Base-by-base conservation (phyloP, 2,797 vertebrate species). In the Dipus sagitta region DNA sequence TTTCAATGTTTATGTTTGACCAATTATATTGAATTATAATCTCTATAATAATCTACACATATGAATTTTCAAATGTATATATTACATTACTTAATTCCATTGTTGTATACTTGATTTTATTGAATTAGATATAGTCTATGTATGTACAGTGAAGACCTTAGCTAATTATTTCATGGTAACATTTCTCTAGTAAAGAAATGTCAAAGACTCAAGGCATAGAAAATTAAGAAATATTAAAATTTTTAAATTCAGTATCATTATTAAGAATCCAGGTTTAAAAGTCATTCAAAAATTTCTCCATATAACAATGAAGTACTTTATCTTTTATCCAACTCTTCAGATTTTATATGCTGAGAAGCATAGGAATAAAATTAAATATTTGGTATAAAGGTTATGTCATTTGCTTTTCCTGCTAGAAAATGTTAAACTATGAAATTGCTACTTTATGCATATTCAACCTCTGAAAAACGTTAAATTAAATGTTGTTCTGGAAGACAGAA, bases 241-340 rank as follows among this genome's bases (percentile, higher is more conserved):
- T 92, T 71, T 47, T 65, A 94, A 84, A 71, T 71, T 90, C 54
- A 72, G 1, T 91, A 92, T 95, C n/a, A 80, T 93, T 94, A 52
- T 80, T 84, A 88, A 93, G 34, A 8, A 86, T 14, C 71, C 1
- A 58, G 5, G 9, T 32, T 93, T 77, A 47, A 75, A 52, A 75
- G 21, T 62, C 10, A 38, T 28, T 11, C 67, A 58, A 80, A 80
- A 84, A 77, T 78, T 82, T 14, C 68, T 32, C 58, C 58, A 93
- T 34, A 34, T 80, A 34, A 80, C 21, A 78, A 70, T 94, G 47
- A 93, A 85, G n/a, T 15, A 1, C 13, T 68, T 38, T 80, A 38
- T 60, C 10, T 75, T 87, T 78, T 75, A 88, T 82, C 2, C 70
- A 23, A 71, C 15, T 60, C 28, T 94, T 84, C 76, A 71, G 14